Evolutionary conservation across 2,888 invertebrate species (phyloP).

Genomic region (Agonopterix arenella): DNA sequence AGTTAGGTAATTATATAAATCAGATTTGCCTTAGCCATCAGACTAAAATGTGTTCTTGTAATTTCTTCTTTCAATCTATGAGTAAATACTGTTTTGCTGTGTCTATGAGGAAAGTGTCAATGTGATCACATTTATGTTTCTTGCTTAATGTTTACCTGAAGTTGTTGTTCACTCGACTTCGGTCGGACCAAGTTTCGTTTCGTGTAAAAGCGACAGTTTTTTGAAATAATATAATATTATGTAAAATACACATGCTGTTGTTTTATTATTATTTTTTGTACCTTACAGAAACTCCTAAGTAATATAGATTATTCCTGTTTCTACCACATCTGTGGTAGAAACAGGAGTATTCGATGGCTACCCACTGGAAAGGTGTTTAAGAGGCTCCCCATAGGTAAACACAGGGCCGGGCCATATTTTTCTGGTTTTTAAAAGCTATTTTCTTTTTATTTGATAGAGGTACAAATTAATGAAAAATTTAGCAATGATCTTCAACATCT

Average conservation of each 20-base stretch:
- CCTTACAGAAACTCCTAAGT: no score
- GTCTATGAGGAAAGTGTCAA: background rate
- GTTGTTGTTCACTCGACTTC: conserved; percentile 55
- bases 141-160: conserved; percentile 26
- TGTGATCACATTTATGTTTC: background rate
- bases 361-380: no score
- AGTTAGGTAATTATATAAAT: no score
- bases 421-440: no score
- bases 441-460: no score
- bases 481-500: no score
- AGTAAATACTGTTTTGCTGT: background rate
- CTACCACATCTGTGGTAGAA: no score
- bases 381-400: no score
- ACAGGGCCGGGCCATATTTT: no score
- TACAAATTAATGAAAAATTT: no score
- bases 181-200: conserved; percentile 69
- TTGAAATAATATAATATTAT: conserved; percentile 60
- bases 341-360: no score
- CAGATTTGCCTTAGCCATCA: background rate
- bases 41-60: background rate
- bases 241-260: conserved; percentile 52
- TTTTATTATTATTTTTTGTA: conserved; percentile 27
- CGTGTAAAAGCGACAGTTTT: conserved; percentile 60
- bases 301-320: no score
- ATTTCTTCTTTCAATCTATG: background rate